Base-by-base conservation (phyloP, 2,113 vertebrate species). In the Aegithalos caudatus region DNA sequence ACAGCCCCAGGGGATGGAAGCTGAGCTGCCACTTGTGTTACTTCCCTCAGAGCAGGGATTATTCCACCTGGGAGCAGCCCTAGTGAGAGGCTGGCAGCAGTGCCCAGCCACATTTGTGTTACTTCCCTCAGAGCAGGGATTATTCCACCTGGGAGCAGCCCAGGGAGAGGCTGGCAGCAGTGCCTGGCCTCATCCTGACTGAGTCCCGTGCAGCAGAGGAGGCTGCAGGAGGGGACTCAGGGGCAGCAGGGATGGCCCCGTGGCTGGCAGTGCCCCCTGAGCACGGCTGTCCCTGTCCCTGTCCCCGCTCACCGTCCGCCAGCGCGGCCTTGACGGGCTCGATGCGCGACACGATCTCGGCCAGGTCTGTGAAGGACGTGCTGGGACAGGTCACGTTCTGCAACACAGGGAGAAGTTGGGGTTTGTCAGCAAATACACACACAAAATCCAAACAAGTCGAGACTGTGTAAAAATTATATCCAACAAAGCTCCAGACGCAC, bases 321-420 rank as follows among this genome's bases (percentile, higher is more conserved):
- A 97, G 5, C 0, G 96, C 48, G 1, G 98, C 92, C 81, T 99
- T 99, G 79, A 98, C 98, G 0, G 99, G 99, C 94, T 99, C 99
- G 1, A 99, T 99, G 64, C 99, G 97, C 3, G 99, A 99, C 91
- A 99, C 99, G 0, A 99, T 99, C 97, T 99, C 99, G 1, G 99
- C 99, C 80, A 99, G 98, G 97, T 99, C 99, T 1, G 99, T 99
- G 96, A 99, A 99, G 47, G 98, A 99, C 47, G 99, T 98, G 3
- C 97, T 99, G n/a, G 99, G 99, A 96, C 98, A 99, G 29, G 98
- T 98, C 95, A 98, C 96, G 18, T 98, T 97, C 99, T 99, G 98
- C 29, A 94, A 95, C 37, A 88, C 67, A 95, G 58, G 0, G 1
- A 12, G 2, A 35, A 4, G 20, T 4, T 33, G 14, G 33, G 53